Conservation (phyloP, 2,888 invertebrate species). For the Mythimna vitellina region DNA sequence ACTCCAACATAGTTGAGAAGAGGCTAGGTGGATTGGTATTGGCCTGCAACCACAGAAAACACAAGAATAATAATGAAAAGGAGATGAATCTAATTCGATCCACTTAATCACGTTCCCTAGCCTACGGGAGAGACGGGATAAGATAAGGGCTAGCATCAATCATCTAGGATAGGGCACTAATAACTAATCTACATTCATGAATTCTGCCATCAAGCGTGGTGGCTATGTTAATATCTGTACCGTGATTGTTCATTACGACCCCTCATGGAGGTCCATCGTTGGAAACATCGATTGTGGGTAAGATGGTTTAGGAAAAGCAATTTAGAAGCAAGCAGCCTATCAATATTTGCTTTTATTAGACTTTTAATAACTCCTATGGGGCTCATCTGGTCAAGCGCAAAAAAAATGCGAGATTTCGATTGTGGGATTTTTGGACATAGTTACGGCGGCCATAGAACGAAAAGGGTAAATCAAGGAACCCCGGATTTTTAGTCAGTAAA, state of each 20-base stretch:
- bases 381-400: too few relatives aligned
- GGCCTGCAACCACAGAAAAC: neutral
- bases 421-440: too few relatives aligned
- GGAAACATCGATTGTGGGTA: neutral
- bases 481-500: too few relatives aligned
- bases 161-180: slow-evolving; percentile 25
- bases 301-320: neutral
- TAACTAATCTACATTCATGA: slow-evolving; percentile 57
- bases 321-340: neutral
- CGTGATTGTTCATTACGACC: slow-evolving; percentile 32
- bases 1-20: too few relatives aligned
- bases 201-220: slow-evolving; percentile 39
- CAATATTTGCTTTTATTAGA: neutral
- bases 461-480: too few relatives aligned
- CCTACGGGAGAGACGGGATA: neutral
- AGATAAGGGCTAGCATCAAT: slow-evolving; percentile 15
- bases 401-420: too few relatives aligned
- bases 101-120: slow-evolving; percentile 17
- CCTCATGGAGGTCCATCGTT: neutral
- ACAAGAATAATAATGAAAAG: neutral
- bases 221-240: slow-evolving; percentile 17
- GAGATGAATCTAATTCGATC: neutral
- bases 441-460: too few relatives aligned
- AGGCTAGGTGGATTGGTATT: too few relatives aligned
- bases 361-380: neutral